Conservation (phyloP, 1,140 invertebrate genomes). For the Meloidogyne hapla region DNA sequence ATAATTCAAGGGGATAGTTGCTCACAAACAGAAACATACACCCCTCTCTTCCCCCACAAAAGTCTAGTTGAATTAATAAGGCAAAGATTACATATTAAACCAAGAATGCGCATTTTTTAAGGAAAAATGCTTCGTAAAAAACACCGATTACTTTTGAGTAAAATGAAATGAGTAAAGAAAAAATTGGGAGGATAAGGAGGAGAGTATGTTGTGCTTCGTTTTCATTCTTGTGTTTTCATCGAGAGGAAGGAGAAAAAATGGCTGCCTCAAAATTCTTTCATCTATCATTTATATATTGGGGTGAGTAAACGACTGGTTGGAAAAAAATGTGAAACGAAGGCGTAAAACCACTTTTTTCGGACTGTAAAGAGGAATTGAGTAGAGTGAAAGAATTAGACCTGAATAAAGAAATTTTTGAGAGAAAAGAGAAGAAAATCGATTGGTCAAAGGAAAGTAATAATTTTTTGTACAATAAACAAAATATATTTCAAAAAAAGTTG, state of each 20-base stretch:
- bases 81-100: not conserved
- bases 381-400: not conserved
- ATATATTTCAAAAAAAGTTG: not conserved
- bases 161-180: not conserved
- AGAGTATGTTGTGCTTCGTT: not conserved
- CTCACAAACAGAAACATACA: no score
- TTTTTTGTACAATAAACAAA: not conserved
- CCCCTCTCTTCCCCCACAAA: no score
- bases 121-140: not conserved
- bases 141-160: not conserved
- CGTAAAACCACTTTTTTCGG: constrained; percentile 4
- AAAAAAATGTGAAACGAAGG: not conserved
- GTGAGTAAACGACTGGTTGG: not conserved
- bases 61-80: no score
- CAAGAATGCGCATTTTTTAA: not conserved
- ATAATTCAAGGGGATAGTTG: no score
- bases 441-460: not conserved
- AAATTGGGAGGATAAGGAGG: not conserved
- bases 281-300: not conserved
- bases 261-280: not conserved
- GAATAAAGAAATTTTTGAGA: not conserved
- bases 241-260: not conserved
- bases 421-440: not conserved
- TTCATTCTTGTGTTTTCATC: constrained; percentile 5
- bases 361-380: not conserved